Percentiles rank a stretch among this genome's conserved stretches.
These are phyloP conservation scores for Acropora tenuis DNA, from an alignment of 64 coral and sea anemone genomes.

Conservation along the genomic window DNA sequence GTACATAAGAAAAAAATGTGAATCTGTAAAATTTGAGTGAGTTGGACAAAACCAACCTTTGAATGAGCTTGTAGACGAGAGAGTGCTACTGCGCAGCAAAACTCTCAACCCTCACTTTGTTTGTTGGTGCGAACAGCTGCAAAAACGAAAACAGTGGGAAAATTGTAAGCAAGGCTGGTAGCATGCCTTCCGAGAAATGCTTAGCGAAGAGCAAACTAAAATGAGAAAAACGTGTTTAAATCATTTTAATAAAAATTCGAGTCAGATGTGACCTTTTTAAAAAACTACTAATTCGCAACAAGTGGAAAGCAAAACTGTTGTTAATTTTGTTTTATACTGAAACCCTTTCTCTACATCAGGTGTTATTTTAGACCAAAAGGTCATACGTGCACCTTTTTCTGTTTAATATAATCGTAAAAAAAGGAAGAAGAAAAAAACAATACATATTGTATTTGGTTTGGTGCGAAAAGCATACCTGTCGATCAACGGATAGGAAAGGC, in stretches of 20 bases:
- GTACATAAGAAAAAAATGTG: too few species aligned
- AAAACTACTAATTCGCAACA: neutral
- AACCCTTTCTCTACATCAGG: too few species aligned
- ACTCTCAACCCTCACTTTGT: too few species aligned
- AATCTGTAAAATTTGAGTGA: too few species aligned
- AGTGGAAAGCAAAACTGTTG: neutral
- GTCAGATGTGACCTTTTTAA: neutral
- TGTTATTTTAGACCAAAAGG: too few species aligned
- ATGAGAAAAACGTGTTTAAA: neutral
- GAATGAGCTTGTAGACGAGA: too few species aligned
- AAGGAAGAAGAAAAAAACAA: neutral
- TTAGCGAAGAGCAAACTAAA: neutral
- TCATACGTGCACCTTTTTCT: neutral
- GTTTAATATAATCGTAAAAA: neutral
- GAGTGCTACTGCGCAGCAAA: too few species aligned
- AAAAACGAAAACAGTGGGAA: neutral
- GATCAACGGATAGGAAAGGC: neutral
- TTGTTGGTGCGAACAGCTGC: neutral
- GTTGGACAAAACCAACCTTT: too few species aligned
- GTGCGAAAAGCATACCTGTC: neutral
- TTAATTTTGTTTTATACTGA: neutral
- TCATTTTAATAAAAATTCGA: neutral
- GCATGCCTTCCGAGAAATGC: too few species aligned
- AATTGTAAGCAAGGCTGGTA: too few species aligned
- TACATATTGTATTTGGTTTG: neutral